phyloP scores from a whole-genome alignment of 2,888 invertebrate species.

The Barypeithes pellucidus region DNA sequence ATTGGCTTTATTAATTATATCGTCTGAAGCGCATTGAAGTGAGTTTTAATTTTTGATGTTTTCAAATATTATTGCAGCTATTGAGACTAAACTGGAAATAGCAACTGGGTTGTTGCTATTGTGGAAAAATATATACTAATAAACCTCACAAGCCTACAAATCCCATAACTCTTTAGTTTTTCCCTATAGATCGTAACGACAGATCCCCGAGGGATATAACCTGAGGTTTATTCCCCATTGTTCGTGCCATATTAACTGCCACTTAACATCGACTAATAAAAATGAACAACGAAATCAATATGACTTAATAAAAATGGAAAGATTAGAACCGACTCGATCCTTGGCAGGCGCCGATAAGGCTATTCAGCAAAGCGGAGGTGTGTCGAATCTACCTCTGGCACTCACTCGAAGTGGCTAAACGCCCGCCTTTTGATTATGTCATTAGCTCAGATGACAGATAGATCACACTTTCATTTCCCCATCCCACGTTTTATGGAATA shows the following conservation, averaged over 20 bases:
- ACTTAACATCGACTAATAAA: slow-evolving; percentile 37
- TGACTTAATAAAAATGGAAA: slow-evolving; percentile 54
- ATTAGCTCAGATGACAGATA: slow-evolving; percentile 66
- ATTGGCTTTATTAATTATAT: no score
- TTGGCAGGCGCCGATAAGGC: slow-evolving; percentile 53
- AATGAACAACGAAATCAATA: slow-evolving; percentile 51
- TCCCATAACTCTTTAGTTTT: no score
- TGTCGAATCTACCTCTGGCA: slow-evolving; percentile 67
- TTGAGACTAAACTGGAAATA: no score
- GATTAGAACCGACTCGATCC: slow-evolving; percentile 48
- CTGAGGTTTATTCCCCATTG: slow-evolving; percentile 13
- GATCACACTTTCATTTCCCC: slow-evolving; percentile 65
- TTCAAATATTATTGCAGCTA: no score
- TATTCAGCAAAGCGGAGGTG: slow-evolving; percentile 54
- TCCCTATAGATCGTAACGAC: no score
- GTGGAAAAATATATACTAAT: no score
- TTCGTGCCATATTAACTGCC: slow-evolving; percentile 37
- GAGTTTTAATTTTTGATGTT: no score
- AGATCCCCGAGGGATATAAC: neutral
- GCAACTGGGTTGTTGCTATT: no score
- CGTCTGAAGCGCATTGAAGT: no score
- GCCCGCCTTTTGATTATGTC: slow-evolving; percentile 66
- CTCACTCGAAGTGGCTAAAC: slow-evolving; percentile 63
- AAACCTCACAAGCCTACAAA: no score
- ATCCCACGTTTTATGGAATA: slow-evolving; percentile 42